These are phyloP conservation scores for Nasonovia ribisnigri DNA, from an alignment of 2,888 invertebrate species.

Conservation along the genomic window DNA sequence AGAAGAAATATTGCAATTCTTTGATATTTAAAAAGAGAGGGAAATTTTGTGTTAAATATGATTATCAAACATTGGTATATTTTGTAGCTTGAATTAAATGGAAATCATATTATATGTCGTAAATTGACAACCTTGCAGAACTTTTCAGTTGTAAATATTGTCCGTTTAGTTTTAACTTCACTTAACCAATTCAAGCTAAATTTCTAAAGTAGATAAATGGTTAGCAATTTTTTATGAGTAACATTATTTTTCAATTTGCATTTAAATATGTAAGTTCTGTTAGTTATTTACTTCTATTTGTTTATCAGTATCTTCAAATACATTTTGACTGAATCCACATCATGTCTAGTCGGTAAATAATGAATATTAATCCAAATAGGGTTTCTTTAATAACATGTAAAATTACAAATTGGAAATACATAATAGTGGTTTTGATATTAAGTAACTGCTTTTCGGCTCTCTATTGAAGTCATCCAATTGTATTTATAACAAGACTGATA, in stretches of 20 bases:
- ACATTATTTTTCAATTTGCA: conserved; percentile 14
- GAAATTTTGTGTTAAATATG: neutral
- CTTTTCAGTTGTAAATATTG: conserved; percentile 45
- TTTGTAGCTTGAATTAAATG: conserved; percentile 15
- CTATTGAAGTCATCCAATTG: conserved; percentile 43
- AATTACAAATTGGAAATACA: conserved; percentile 21
- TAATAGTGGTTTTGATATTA: conserved; percentile 8
- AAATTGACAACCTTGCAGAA: conserved; percentile 1
- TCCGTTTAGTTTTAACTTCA: conserved; percentile 9
- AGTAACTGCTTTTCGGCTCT: conserved; percentile 27
- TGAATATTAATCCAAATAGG: conserved; percentile 44
- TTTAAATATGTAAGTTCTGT: conserved; percentile 21
- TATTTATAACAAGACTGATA: conserved; percentile 63
- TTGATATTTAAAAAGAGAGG: neutral
- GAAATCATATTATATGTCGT: conserved; percentile 19
- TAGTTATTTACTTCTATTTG: neutral
- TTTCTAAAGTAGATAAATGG: neutral
- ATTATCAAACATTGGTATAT: conserved; percentile 15
- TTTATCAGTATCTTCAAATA: conserved; percentile 12
- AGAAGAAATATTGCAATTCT: neutral
- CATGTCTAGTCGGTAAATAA: conserved; percentile 37
- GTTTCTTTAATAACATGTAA: conserved; percentile 13
- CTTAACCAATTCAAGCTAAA: neutral
- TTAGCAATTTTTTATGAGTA: neutral
- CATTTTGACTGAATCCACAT: conserved; percentile 41